Evolutionary conservation across 1,140 invertebrate genomes (phyloP).

Genomic region (Whitmania pigra): DNA sequence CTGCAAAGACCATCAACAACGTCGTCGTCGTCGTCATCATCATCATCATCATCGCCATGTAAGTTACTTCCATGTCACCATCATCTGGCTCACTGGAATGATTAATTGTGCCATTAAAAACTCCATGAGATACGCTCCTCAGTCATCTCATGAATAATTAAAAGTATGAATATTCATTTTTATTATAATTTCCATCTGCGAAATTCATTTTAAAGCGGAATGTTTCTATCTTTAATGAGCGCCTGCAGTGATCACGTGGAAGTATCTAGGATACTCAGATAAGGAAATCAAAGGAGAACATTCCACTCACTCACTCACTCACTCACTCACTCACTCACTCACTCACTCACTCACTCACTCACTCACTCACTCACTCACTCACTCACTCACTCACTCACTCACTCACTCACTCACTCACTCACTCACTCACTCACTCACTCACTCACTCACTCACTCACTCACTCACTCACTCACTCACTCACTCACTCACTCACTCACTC

Average conservation of each 20-base stretch:
- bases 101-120: too few species aligned
- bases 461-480: conserved; percentile 19
- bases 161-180: too few species aligned
- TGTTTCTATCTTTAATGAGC: too few species aligned
- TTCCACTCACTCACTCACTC: conserved; percentile 18
- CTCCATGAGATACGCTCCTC: too few species aligned
- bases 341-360: conserved; percentile 15
- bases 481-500: conserved; percentile 20
- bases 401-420: background rate
- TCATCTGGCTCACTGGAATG: too few species aligned
- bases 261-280: too few species aligned
- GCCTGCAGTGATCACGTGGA: too few species aligned
- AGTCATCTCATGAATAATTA: too few species aligned
- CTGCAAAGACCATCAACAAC: conserved; percentile 2
- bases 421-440: background rate
- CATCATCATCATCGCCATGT: background rate
- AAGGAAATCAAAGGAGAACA: background rate
- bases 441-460: conserved; percentile 13
- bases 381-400: conserved; percentile 22
- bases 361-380: conserved; percentile 14
- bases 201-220: too few species aligned
- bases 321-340: conserved; percentile 18
- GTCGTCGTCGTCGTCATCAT: conserved; percentile 1
- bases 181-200: too few species aligned
- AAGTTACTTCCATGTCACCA: too few species aligned